A percentile compares a stretch with the other conserved stretches of the same genome.
phyloP scores from a whole-genome alignment of 2,113 vertebrate species.

The cattle (Bos taurus) region DNA sequence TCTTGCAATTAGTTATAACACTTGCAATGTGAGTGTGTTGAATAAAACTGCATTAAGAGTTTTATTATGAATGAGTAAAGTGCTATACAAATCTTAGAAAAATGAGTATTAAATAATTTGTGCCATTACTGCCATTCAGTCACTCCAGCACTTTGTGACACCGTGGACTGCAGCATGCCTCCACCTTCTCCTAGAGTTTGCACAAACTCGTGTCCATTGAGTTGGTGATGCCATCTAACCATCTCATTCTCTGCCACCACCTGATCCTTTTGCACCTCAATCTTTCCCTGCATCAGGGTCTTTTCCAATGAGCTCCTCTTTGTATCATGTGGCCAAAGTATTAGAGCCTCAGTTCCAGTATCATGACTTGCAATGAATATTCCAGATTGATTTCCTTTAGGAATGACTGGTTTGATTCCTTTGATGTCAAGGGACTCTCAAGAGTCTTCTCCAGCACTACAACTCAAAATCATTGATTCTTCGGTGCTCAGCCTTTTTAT shows the following conservation, averaged over 20 bases:
- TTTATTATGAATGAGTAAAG: not conserved
- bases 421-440: not conserved
- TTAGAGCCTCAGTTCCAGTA: not conserved
- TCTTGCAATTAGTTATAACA: not conserved
- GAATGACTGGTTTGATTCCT: not conserved
- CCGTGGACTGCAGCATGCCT: not conserved
- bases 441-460: not conserved
- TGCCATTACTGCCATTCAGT: not conserved
- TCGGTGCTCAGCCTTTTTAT: not conserved
- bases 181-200: not conserved
- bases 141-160: not conserved
- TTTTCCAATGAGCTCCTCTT: not conserved
- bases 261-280: not conserved
- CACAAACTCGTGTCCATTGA: not conserved
- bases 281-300: not conserved
- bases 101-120: not conserved
- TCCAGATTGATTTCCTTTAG: not conserved
- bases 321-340: not conserved
- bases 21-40: not conserved
- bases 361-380: not conserved
- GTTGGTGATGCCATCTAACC: not conserved
- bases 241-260: not conserved
- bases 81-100: not conserved
- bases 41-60: not conserved
- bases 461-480: not conserved